phyloP scores from a whole-genome alignment of 2,113 vertebrate genomes.

The Albula glossodonta region DNA sequence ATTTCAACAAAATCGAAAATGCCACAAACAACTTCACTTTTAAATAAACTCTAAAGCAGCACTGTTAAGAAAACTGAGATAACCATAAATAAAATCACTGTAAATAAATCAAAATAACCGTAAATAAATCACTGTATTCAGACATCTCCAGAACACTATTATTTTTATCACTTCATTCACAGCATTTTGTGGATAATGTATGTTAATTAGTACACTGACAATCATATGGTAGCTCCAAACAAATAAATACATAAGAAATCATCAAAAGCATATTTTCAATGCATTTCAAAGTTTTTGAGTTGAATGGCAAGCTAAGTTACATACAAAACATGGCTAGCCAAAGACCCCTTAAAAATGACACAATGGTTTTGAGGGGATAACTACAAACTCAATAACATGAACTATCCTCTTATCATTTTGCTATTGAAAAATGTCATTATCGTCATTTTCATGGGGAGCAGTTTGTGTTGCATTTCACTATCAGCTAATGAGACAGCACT shows the following conservation, averaged over 20 bases:
- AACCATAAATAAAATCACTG: background rate
- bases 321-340: background rate
- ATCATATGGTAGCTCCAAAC: background rate
- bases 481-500: background rate
- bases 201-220: background rate
- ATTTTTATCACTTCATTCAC: background rate
- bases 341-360: background rate
- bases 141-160: background rate
- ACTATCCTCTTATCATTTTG: background rate
- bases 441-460: background rate
- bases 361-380: background rate
- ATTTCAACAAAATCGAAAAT: too few species aligned
- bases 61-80: background rate
- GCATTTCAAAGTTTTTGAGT: background rate
- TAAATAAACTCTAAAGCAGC: too few species aligned
- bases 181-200: background rate
- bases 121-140: background rate
- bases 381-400: background rate
- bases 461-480: background rate
- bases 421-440: background rate
- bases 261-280: background rate
- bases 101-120: too few species aligned
- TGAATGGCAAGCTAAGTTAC: background rate
- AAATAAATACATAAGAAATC: background rate
- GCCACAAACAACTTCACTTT: too few species aligned